A percentile compares a stretch with the other conserved stretches of the same genome.
phyloP scores from a whole-genome alignment of 2,113 vertebrate species.

The Holacanthus passer region DNA sequence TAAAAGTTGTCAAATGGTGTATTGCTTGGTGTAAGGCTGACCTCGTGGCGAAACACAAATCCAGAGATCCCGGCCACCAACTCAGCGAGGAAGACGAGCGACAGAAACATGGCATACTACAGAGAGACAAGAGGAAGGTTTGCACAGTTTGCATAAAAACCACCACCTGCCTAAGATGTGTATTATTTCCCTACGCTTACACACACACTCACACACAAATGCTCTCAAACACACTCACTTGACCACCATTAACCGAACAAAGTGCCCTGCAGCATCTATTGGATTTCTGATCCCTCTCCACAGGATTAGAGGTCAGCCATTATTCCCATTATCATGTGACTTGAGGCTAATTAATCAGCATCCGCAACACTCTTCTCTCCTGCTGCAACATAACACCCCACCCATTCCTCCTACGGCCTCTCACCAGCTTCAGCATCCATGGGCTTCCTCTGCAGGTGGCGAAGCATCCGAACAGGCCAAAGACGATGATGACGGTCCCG shows the following conservation, averaged over 20 bases:
- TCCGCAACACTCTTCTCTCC: slow-evolving; percentile 15
- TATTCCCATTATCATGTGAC: slow-evolving; percentile 51
- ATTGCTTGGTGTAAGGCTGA: slow-evolving; percentile 82
- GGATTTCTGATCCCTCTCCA: slow-evolving; percentile 46
- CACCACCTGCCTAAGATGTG: slow-evolving; percentile 16
- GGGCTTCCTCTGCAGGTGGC: slow-evolving; percentile 98
- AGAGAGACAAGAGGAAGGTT: slow-evolving; percentile 60
- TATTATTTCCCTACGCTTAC: slow-evolving; percentile 40
- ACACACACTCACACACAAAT: neutral
- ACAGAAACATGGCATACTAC: slow-evolving; percentile 99
- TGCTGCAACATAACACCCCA: slow-evolving; percentile 1
- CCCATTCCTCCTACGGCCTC: slow-evolving; percentile 41
- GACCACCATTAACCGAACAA: slow-evolving; percentile 50
- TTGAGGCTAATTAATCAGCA: slow-evolving; percentile 60
- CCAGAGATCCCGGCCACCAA: slow-evolving; percentile 98
- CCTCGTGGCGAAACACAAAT: slow-evolving; percentile 99
- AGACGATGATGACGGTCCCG: slow-evolving; percentile 96
- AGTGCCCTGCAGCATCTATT: slow-evolving; percentile 36
- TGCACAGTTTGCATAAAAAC: slow-evolving; percentile 65
- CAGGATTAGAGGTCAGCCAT: slow-evolving; percentile 62
- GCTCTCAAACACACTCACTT: slow-evolving; percentile 26
- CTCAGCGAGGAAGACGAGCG: slow-evolving; percentile 98
- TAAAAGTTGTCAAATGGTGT: neutral
- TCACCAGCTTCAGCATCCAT: slow-evolving; percentile 99
- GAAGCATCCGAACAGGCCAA: slow-evolving; percentile 98